These are phyloP conservation scores for Mesorhabditis sp. DNA, from an alignment of 2,888 invertebrate genomes.

Conservation along the genomic window DNA sequence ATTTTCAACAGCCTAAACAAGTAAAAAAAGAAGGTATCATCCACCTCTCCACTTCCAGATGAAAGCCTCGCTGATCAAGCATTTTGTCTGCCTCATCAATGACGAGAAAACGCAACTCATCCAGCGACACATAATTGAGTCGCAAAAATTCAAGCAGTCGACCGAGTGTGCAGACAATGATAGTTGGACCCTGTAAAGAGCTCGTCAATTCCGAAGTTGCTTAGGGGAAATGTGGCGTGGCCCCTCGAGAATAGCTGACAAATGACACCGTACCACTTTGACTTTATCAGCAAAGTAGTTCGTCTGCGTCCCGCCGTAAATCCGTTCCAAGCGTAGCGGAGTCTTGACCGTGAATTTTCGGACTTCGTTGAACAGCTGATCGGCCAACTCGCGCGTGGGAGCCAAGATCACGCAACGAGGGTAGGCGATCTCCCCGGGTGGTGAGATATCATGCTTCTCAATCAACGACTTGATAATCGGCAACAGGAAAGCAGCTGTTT, in stretches of 20 bases:
- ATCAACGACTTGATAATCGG: slow-evolving; percentile 53
- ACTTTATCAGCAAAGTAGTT: neutral
- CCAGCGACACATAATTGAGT: slow-evolving; percentile 21
- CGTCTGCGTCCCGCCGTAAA: slow-evolving; percentile 33
- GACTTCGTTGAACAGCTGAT: slow-evolving; percentile 82
- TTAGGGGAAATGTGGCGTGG: too few relatives aligned
- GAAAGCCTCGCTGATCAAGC: slow-evolving; percentile 64
- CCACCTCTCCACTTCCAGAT: slow-evolving; percentile 48
- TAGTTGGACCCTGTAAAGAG: slow-evolving; percentile 21
- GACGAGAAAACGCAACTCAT: slow-evolving; percentile 23
- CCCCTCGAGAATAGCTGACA: too few relatives aligned
- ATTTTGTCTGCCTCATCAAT: slow-evolving; percentile 68
- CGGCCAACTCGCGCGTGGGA: slow-evolving; percentile 84
- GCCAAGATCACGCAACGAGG: slow-evolving; percentile 68
- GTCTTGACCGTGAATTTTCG: slow-evolving; percentile 71
- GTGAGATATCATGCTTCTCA: slow-evolving; percentile 22
- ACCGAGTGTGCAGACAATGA: slow-evolving; percentile 35
- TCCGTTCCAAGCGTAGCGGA: slow-evolving; percentile 23
- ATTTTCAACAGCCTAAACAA: neutral
- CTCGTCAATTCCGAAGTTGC: too few relatives aligned
- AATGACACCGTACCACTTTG: too few relatives aligned
- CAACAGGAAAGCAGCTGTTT: slow-evolving; percentile 31
- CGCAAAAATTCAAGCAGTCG: slow-evolving; percentile 32
- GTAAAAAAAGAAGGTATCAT: neutral
- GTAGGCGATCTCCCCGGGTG: slow-evolving; percentile 9